These are phyloP conservation scores for Melanerpes aurifrons DNA, from an alignment of 2,113 vertebrate genomes.

Conservation along the genomic window DNA sequence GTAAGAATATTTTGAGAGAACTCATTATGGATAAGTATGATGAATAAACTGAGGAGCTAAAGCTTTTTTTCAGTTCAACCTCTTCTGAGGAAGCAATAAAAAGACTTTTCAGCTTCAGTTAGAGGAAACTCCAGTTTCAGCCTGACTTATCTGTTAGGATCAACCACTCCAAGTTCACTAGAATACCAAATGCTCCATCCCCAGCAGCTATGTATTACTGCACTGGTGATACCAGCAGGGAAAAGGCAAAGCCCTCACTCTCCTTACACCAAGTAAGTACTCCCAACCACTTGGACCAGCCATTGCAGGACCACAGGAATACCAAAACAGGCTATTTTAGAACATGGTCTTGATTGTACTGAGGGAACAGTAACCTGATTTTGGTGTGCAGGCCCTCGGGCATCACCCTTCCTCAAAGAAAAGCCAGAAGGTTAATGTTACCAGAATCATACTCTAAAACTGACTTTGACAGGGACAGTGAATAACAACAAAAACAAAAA, in stretches of 20 bases:
- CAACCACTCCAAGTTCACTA: neutral
- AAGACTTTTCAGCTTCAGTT: neutral
- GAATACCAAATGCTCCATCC: neutral
- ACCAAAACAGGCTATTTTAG: neutral
- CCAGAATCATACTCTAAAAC: neutral
- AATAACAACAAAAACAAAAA: neutral
- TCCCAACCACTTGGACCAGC: neutral
- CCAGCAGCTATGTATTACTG: neutral
- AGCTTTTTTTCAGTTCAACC: neutral
- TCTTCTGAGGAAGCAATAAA: neutral
- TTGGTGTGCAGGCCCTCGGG: neutral
- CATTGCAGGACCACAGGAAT: neutral
- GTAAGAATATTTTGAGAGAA: neutral
- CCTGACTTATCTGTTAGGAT: neutral
- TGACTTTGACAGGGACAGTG: neutral
- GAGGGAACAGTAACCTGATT: neutral
- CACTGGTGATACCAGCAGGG: neutral
- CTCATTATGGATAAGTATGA: neutral
- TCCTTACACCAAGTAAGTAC: neutral
- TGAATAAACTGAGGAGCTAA: neutral
- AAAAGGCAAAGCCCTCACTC: neutral
- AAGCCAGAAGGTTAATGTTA: neutral
- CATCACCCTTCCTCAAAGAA: neutral
- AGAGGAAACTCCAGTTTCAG: neutral
- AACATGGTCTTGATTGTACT: neutral